Base-by-base conservation (phyloP, 2,797 vertebrate species). In the Semotilus atromaculatus region DNA sequence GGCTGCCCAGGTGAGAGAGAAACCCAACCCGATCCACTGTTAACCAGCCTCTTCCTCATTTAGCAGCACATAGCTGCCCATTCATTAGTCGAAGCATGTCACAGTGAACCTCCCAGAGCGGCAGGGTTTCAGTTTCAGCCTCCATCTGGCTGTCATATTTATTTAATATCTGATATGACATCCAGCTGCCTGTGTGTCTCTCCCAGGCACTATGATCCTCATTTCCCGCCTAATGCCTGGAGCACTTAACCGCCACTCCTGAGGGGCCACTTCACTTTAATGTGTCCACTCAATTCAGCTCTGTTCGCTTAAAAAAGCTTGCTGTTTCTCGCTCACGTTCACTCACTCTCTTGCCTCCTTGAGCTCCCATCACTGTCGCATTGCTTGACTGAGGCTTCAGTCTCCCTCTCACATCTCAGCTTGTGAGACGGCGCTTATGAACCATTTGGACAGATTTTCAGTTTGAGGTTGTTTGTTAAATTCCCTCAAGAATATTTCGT, bases 1-100 rank as follows among this genome's bases (percentile, higher is more conserved):
- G 98, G 98, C 97, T 88, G 97, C 97, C 89, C 98, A 99, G 97
- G 98, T 99, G 96, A 60, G 81, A 84, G 83, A 38, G 26, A 58
- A 88, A 9, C 36, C 81, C 48, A 26, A 13, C 21, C 10, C 1
- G 16, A 62, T 82, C 79, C 75, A 83, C 79, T 48, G 74, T 81
- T 62, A 80, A 71, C 62, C 77, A 74, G 31, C 38, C 81, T 80
- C 2, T 75, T 53, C 64, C 66, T 11, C 48, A 21, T 19, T 34
- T 70, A 79, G 48, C 76, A 81, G 45, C 66, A 77, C 74, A 72
- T 53, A 70, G 43, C 81, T 60, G 67, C 77, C 68, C 72, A 58
- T 14, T 85, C 70, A 11, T 64, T 38, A 58, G 66, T 40, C 18
- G 76, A 84, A 58, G 62, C 68, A 74, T 34, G 81, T 80, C 81